phyloP scores from a whole-genome alignment of 2,888 invertebrate genomes.

The Scaptomyza reducta region DNA sequence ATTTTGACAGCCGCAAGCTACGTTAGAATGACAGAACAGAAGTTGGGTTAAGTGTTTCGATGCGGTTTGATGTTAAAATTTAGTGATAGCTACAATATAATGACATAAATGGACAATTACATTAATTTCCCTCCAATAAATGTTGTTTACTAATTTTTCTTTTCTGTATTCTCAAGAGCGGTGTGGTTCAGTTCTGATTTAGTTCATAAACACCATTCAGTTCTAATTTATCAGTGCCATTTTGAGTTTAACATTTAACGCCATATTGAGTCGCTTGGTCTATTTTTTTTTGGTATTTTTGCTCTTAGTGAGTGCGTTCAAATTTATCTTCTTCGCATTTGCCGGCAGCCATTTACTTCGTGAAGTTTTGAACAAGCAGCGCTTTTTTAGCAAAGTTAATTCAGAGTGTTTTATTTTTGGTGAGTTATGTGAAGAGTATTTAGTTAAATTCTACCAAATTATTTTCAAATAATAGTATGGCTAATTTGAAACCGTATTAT shows the following conservation, averaged over 20 bases:
- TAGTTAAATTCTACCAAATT: not conserved
- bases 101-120: constrained; percentile 30
- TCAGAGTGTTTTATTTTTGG: not conserved
- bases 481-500: not conserved
- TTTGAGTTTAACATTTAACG: constrained; percentile 13
- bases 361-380: constrained; percentile 5
- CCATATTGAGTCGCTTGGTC: not conserved
- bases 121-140: constrained; percentile 72
- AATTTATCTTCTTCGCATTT: not conserved
- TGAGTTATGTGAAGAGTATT: not conserved
- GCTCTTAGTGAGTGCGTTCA: not conserved
- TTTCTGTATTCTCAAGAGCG: constrained; percentile 68
- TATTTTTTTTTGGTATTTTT: constrained; percentile 3
- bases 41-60: constrained; percentile 46
- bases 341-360: not conserved
- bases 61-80: constrained; percentile 1
- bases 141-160: constrained; percentile 71
- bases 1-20: constrained; percentile 84
- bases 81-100: not conserved
- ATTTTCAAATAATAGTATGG: not conserved
- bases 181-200: constrained; percentile 27
- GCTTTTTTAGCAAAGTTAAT: not conserved
- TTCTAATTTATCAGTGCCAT: constrained; percentile 18
- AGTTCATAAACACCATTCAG: constrained; percentile 13
- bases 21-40: constrained; percentile 31